Evolutionary conservation across 2,797 vertebrate genomes (phyloP).

Genomic region (Muscicapa striata): DNA sequence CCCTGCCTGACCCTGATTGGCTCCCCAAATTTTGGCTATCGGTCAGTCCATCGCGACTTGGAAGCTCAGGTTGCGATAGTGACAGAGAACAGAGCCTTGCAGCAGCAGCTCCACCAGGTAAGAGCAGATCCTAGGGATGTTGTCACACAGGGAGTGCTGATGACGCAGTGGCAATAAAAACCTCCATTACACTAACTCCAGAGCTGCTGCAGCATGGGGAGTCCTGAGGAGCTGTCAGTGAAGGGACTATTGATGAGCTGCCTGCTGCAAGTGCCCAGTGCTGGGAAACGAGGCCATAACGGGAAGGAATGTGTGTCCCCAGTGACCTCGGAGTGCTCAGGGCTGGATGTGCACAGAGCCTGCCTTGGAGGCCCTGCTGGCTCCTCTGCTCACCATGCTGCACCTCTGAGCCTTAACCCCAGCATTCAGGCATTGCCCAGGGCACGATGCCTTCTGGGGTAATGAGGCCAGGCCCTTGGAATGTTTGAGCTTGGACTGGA

Average conservation of each 20-base stretch:
- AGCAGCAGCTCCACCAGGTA: conserved; percentile 92
- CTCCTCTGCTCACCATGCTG: background rate
- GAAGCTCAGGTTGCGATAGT: conserved; percentile 96
- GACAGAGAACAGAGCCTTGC: conserved; percentile 89
- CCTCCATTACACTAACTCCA: conserved; percentile 6
- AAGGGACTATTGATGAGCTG: conserved; percentile 52
- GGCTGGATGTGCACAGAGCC: background rate
- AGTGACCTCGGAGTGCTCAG: background rate
- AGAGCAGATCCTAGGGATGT: background rate
- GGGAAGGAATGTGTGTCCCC: background rate
- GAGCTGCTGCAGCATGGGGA: background rate
- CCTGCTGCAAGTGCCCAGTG: conserved; percentile 1
- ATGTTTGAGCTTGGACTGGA: background rate
- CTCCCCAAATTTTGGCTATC: conserved; percentile 97
- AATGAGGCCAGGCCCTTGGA: background rate
- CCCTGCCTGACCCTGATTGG: conserved; percentile 96
- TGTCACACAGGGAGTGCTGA: background rate
- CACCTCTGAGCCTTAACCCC: background rate
- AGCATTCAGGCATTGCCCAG: background rate
- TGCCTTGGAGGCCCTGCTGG: background rate
- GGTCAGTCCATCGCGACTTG: conserved; percentile 95
- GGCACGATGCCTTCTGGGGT: fast-evolving
- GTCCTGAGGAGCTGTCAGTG: conserved; percentile 42
- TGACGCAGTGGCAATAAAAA: background rate
- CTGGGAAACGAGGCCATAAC: background rate